These are phyloP conservation scores for Sympetrum striolatum DNA, from an alignment of 2,888 invertebrate genomes.

Conservation along the genomic window DNA sequence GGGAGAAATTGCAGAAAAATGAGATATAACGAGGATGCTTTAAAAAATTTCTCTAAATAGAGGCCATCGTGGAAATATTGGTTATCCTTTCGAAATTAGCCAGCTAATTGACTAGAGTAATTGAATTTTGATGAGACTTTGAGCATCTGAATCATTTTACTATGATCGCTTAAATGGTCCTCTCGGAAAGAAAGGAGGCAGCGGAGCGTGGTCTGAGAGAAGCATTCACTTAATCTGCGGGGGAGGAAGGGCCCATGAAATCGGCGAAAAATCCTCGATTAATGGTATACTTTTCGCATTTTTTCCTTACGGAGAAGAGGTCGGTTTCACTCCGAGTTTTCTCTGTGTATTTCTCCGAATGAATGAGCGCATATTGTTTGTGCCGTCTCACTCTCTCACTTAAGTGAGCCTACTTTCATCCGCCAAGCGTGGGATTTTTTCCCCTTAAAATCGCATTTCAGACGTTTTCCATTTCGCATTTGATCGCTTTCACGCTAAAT, in stretches of 20 bases:
- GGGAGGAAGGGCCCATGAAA: background rate
- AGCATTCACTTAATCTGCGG: background rate
- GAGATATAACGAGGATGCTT: no score
- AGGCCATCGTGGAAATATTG: no score
- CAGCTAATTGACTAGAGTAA: no score
- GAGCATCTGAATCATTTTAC: no score
- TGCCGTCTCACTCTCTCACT: background rate
- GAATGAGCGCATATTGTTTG: background rate
- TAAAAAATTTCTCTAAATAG: no score
- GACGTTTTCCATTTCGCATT: conserved; percentile 15
- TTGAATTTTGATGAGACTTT: no score
- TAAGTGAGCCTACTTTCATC: background rate
- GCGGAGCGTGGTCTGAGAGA: background rate
- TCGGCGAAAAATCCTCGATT: background rate
- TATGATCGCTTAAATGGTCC: no score
- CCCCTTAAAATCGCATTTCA: background rate
- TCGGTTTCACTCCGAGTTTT: background rate
- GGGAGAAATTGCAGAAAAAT: no score
- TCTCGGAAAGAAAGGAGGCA: background rate
- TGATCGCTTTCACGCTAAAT: background rate
- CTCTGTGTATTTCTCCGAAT: background rate
- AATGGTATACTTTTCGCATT: background rate
- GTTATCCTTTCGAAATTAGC: no score
- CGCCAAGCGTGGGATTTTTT: conserved; percentile 13
- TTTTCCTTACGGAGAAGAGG: background rate